Evolutionary conservation across 2,797 vertebrate species (phyloP).

Genomic region (Steatocranus sp.): DNA sequence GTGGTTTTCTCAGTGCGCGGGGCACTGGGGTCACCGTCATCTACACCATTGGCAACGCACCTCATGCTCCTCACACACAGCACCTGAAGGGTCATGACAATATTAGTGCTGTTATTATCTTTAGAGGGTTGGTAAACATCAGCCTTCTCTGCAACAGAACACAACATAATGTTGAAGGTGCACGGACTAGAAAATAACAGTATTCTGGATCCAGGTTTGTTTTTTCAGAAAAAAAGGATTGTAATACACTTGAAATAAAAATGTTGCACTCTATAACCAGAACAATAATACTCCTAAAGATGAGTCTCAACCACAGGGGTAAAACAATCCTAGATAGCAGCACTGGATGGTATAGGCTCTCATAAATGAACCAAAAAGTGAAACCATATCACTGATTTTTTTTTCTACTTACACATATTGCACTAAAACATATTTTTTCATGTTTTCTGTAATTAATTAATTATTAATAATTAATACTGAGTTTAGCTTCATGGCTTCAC

Average conservation of each 20-base stretch:
- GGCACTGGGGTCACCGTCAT: constrained; percentile 79
- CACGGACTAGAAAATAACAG: not conserved
- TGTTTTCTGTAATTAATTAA: not conserved
- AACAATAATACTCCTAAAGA: not conserved
- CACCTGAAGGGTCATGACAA: constrained; percentile 32
- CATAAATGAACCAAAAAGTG: not conserved
- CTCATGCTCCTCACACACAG: constrained; percentile 51
- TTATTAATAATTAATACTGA: not conserved
- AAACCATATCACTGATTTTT: not conserved
- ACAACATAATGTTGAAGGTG: not conserved
- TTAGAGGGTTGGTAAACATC: not conserved
- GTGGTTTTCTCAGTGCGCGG: constrained; percentile 82
- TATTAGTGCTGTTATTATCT: not conserved
- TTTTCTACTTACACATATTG: not conserved
- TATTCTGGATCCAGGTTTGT: not conserved
- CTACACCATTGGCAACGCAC: constrained; percentile 71
- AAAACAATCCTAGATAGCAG: not conserved
- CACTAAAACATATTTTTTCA: not conserved
- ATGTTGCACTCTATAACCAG: not conserved
- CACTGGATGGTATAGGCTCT: not conserved
- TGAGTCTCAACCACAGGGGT: not conserved
- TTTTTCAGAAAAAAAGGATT: not conserved
- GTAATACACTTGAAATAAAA: not conserved
- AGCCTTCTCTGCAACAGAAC: not conserved
- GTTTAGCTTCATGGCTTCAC: not conserved